Base-by-base conservation (phyloP, 2,797 vertebrate species). In the Leuciscus waleckii region DNA sequence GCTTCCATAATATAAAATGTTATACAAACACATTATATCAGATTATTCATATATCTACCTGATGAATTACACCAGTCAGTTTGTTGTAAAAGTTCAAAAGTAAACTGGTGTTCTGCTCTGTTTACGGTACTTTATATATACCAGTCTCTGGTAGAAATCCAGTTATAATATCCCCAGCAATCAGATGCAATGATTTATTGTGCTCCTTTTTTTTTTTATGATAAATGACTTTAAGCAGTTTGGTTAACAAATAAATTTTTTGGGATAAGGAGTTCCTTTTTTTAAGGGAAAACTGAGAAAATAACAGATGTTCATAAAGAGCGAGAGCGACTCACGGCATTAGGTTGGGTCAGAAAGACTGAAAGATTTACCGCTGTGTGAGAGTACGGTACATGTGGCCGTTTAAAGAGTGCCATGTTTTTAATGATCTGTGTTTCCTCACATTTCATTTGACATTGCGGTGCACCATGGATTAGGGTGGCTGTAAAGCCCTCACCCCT, bases 341-440 rank as follows among this genome's bases (percentile, higher is more conserved):
- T 51, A 56, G 32, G 49, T 54, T 81, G 32, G 23, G 51, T 86
- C 81, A 74, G 78, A 79, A 68, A 58, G 39, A n/a, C 76, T 54
- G 71, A 70, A 75, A 77, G 88, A 85, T 85, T 75, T 84, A 87
- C 82, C 73, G 63, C 83, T 39, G 29, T 29, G 43, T 23, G 9
- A 76, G 84, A 65, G 86, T 37, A 85, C 5, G 69, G 79, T 84
- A 58, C 69, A 88, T 63, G 84, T 83, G 74, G 84, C 69, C 73
- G 11, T 87, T 90, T 82, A 82, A 88, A 89, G 67, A 89, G 88
- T 81, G 75, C 61, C 75, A 83, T 76, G 86, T 86, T 87, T 89
- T 86, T 89, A 90, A 88, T 85, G 82, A 82, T 85, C 86, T 86
- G 82, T 90, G 79, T 84, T 90, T 89, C 85, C 86, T 89, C 82